Percentiles rank a stretch among this genome's conserved stretches.
phyloP scores from a whole-genome alignment of 2,113 vertebrate genomes.

The Chrysochloris asiatica region DNA sequence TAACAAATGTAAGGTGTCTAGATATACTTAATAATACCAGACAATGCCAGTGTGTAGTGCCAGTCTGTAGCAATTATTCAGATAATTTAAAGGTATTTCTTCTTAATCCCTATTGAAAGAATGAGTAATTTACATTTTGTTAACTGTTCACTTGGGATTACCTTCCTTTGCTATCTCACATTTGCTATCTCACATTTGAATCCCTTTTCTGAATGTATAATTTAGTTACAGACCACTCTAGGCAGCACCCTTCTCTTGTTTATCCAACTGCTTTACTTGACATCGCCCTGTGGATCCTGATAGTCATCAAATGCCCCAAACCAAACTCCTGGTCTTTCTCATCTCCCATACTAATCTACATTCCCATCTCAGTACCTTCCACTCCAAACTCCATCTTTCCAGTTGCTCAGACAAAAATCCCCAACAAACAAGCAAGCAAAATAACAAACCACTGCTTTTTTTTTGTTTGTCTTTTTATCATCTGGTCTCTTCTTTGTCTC shows the following conservation, averaged over 20 bases:
- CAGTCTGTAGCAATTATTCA: slow-evolving; percentile 3
- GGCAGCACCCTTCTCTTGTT: no score
- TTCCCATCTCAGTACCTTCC: not conserved
- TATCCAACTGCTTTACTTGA: not conserved
- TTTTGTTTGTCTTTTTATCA: no score
- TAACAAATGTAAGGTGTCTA: slow-evolving; percentile 17
- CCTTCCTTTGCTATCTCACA: no score
- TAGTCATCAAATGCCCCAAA: not conserved
- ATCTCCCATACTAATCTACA: not conserved
- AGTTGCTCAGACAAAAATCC: not conserved
- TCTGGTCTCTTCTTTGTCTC: not conserved
- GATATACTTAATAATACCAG: slow-evolving; percentile 5
- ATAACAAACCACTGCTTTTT: not conserved
- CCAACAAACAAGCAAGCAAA: not conserved
- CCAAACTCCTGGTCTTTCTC: not conserved
- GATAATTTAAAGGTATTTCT: not conserved
- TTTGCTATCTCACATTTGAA: not conserved
- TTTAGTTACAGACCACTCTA: not conserved
- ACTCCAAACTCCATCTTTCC: not conserved
- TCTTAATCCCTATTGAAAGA: no score
- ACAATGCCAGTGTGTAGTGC: not conserved
- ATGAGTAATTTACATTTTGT: no score
- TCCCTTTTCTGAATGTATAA: not conserved
- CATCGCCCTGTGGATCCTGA: not conserved
- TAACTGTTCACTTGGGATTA: not conserved